Base-by-base conservation (phyloP, 2,113 vertebrate genomes). In the Nyctereutes procyonoides region DNA sequence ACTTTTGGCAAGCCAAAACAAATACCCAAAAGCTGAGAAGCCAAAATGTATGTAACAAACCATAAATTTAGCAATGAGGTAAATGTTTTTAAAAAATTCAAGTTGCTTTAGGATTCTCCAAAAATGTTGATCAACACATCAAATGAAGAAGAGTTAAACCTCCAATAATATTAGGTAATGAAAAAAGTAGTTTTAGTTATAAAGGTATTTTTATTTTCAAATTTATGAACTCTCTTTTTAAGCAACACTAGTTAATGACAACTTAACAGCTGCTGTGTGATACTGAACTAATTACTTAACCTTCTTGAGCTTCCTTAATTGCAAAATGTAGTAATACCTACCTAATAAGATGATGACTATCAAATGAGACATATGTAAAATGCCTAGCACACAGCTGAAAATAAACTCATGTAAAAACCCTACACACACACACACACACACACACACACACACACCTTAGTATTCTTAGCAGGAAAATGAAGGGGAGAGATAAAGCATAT, bases 1-100 rank as follows among this genome's bases (percentile, higher is more conserved):
- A 76, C 43, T 90, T 95, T 88, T 81, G 88, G 77, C 69, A 97
- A 95, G 85, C 35, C 85, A 96, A 88, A 93, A 93, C 84, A 97
- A 89, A 94, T 69, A 63, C 2, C 76, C 63, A 63, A 76, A 95
- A 96, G 22, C 58, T 85, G 76, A 88, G 58, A 94, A 85, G 60
- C 69, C 67, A 96, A 96, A 96, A 90, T 76, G 20, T 51, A 80
- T 48, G 11, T 60, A 95, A 82, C 30, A 96, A 91, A 88, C 48
- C 55, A 85, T 62, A 91, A 94, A 97, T 85, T 81, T 55, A 90
- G 48, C 65, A 97, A 77, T 80, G 30, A 94, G 87, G 76, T 65
- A 88, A 96, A 95, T 13, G 30, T 35, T 80, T 69, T 82, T 82
- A 32, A 80, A 93, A 93, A 93, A 48, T 5, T 88, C 53, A 86